Base-by-base conservation (phyloP, 2,888 invertebrate genomes). In the Seira musarum region DNA sequence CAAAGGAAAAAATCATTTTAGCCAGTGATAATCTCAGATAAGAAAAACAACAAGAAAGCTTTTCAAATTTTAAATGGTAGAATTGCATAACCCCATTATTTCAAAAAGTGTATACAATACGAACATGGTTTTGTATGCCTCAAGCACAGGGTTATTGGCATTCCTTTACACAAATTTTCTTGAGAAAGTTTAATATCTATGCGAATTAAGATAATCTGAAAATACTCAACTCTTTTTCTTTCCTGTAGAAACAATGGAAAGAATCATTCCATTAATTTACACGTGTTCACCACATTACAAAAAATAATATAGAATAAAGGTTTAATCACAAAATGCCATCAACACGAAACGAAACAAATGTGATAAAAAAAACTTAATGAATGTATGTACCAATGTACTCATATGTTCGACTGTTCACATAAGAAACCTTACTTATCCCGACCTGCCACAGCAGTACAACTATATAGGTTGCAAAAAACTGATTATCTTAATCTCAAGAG, bases 121-220 rank as follows among this genome's bases (percentile, higher is more conserved):
- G n/a, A n/a, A n/a, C n/a, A n/a, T n/a, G n/a, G n/a, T n/a, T n/a
- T n/a, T n/a, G n/a, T n/a, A n/a, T n/a, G n/a, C n/a, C n/a, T 40
- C 40, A 8, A 13, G 5, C 6, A 40, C 6, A 57, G 57, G 57
- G 57, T 57, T 57, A 57, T 57, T 57, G 57, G 57, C 57, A 57
- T 57, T 57, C 57, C 57, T 57, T 57, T 17, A 5, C 40, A 8
- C 40, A 8, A 40, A 40, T 40, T 40, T 40, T 40, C 40, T 57
- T 57, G 57, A 57, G 57, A 57, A 57, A 57, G 57, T 57, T 57
- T 57, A 57, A 57, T 57, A 57, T 57, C 57, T 57, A 13, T 57
- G 6, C n/a, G 57, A 57, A 8, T 57, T n/a, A n/a, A 57, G 57
- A 57, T 57, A n/a, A 57, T 57, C 57, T 57, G 10, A 57, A 57